Evolutionary conservation across 2,113 vertebrate species (phyloP).

Genomic region (Ictalurus furcatus): DNA sequence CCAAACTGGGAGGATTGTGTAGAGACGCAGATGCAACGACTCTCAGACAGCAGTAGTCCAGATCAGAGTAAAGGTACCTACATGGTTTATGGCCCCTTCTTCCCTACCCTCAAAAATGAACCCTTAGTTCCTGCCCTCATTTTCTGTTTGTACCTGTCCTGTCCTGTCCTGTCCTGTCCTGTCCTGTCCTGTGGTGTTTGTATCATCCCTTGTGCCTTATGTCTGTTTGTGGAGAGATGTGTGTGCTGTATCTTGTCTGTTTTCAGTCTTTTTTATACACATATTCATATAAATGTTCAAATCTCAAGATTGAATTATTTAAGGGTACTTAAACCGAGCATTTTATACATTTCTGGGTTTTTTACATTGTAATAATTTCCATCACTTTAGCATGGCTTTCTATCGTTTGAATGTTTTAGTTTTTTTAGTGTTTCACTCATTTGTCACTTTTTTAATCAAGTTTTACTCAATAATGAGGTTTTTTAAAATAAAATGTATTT

Average conservation of each 20-base stretch:
- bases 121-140: constrained; percentile 66
- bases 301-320: constrained; percentile 92
- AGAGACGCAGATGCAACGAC: constrained; percentile 96
- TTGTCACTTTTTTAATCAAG: not conserved
- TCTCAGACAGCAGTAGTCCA: constrained; percentile 89
- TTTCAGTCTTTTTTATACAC: constrained; percentile 49
- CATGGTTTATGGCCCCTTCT: constrained; percentile 56
- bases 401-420: not conserved
- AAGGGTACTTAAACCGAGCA: not conserved
- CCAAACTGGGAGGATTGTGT: constrained; percentile 91
- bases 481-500: not conserved
- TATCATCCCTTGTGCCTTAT: constrained; percentile 53
- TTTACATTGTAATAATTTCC: not conserved
- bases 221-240: constrained; percentile 43
- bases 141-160: constrained; percentile 46
- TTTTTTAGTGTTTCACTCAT: not conserved
- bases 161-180: constrained; percentile 61
- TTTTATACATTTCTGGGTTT: not conserved
- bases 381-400: not conserved
- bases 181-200: constrained; percentile 53
- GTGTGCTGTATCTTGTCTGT: constrained; percentile 23
- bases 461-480: not conserved
- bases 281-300: constrained; percentile 61
- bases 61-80: constrained; percentile 88
- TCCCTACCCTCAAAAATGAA: constrained; percentile 64